phyloP scores from a whole-genome alignment of 1,140 invertebrate genomes.

The Radopholus similis region DNA sequence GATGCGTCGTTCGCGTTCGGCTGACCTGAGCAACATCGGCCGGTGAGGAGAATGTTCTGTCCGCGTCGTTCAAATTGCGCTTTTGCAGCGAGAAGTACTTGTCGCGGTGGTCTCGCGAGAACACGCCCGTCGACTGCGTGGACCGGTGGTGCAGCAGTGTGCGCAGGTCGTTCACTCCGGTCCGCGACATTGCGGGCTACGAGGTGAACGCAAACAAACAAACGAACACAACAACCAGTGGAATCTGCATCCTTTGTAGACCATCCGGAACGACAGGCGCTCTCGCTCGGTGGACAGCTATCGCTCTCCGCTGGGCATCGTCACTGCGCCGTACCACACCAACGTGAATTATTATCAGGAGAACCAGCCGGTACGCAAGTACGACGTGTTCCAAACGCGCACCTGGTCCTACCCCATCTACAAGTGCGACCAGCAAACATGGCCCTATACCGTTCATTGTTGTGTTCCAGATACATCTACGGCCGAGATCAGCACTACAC shows the following conservation, averaged over 20 bases:
- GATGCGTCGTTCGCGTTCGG: constrained; percentile 26
- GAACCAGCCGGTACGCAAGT: constrained; percentile 42
- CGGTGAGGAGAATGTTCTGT: constrained; percentile 12
- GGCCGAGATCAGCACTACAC: constrained; percentile 41
- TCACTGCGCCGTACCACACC: constrained; percentile 43
- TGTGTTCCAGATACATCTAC: constrained; percentile 39
- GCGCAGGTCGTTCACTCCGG: constrained; percentile 48
- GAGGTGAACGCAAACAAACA: constrained; percentile 21
- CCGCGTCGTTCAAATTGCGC: not conserved
- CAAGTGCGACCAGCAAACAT: too few relatives aligned
- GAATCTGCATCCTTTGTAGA: constrained; percentile 5
- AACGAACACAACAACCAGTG: not conserved
- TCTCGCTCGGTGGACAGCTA: constrained; percentile 31
- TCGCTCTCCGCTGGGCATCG: constrained; percentile 33
- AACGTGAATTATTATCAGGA: constrained; percentile 48
- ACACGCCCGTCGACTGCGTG: constrained; percentile 39
- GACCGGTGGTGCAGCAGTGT: constrained; percentile 34
- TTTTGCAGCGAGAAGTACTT: constrained; percentile 40
- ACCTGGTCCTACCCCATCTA: constrained; percentile 52
- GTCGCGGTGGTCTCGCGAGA: constrained; percentile 50
- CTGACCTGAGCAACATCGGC: constrained; percentile 22
- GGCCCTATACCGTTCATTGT: too few relatives aligned
- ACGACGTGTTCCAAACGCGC: constrained; percentile 47
- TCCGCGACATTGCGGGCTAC: constrained; percentile 39
- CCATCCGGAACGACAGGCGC: constrained; percentile 25